Percentiles rank a stretch among this genome's conserved stretches.
Conservation (phyloP, 2,113 vertebrate species). For the Siniperca knerii region DNA sequence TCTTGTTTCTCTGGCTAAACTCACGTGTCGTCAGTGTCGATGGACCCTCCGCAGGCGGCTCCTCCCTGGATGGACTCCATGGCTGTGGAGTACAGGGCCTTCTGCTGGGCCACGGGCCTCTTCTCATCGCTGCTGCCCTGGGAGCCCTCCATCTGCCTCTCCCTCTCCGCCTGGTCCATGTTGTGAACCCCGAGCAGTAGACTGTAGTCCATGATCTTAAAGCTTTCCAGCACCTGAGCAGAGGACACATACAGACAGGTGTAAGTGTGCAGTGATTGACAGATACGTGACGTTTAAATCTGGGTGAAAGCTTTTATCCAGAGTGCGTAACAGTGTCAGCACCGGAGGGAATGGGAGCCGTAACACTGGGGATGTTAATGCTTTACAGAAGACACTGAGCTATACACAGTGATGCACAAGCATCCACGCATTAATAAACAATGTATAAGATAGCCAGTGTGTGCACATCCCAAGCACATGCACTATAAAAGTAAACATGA, state of each 20-base stretch:
- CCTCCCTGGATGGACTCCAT: conserved; percentile 99
- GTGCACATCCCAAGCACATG: not conserved
- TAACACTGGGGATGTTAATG: not conserved
- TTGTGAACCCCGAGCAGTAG: conserved; percentile 97
- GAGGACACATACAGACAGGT: not conserved
- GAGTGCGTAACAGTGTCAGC: conserved; percentile 6
- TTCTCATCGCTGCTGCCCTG: conserved; percentile 91
- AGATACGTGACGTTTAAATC: not conserved
- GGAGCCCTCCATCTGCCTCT: conserved; percentile 91
- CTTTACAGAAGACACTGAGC: not conserved
- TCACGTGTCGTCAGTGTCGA: conserved; percentile 97
- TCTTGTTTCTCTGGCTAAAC: conserved; percentile 20
- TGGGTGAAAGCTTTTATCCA: conserved; percentile 4
- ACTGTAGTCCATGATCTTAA: conserved; percentile 99
- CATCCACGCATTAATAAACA: conserved; percentile 22
- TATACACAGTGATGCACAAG: not conserved
- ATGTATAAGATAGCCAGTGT: conserved; percentile 3
- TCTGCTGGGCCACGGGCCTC: conserved; percentile 95
- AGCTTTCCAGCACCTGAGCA: conserved; percentile 95
- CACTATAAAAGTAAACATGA: conserved; percentile 28
- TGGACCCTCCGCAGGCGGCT: conserved; percentile 91
- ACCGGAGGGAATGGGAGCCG: not conserved
- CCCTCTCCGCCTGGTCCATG: conserved; percentile 94
- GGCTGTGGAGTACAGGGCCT: conserved; percentile 97
- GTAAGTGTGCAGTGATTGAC: not conserved